phyloP scores from a whole-genome alignment of 2,797 vertebrate species.

The Clarias fuscus region DNA sequence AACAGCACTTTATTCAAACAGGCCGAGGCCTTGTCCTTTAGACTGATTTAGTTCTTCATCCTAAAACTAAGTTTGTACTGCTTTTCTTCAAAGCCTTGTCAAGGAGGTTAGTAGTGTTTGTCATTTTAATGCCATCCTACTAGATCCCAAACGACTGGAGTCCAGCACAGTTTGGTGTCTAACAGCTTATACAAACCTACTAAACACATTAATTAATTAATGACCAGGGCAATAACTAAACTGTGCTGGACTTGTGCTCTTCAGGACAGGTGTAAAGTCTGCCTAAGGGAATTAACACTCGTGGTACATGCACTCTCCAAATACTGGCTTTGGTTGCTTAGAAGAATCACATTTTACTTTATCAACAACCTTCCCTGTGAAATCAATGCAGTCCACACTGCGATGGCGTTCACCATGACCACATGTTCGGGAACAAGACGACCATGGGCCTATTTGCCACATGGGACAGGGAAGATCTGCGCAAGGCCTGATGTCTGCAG shows the following conservation, averaged over 20 bases:
- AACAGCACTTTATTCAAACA: constrained; percentile 22
- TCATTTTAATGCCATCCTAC: constrained; percentile 4
- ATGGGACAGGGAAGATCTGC: constrained; percentile 85
- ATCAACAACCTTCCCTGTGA: constrained; percentile 73
- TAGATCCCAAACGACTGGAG: neutral
- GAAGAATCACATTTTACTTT: constrained; percentile 74
- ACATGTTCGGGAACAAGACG: constrained; percentile 81
- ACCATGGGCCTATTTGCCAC: constrained; percentile 85
- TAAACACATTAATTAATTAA: neutral
- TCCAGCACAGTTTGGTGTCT: neutral
- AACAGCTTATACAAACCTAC: neutral
- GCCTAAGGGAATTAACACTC: constrained; percentile 72
- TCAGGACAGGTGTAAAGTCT: neutral
- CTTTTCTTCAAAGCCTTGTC: constrained; percentile 61
- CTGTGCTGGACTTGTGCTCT: neutral
- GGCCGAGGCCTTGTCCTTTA: constrained; percentile 22
- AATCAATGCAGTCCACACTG: constrained; percentile 79
- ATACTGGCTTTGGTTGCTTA: constrained; percentile 69
- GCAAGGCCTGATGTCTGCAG: constrained; percentile 84
- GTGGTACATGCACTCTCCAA: constrained; percentile 69
- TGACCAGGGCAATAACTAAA: neutral
- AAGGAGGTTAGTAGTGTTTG: constrained; percentile 39
- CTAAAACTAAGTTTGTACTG: constrained; percentile 51
- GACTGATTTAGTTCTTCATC: constrained; percentile 26
- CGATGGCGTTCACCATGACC: constrained; percentile 77